These are phyloP conservation scores for Mustelus asterias DNA, from an alignment of 2,113 vertebrate genomes.

Conservation along the genomic window DNA sequence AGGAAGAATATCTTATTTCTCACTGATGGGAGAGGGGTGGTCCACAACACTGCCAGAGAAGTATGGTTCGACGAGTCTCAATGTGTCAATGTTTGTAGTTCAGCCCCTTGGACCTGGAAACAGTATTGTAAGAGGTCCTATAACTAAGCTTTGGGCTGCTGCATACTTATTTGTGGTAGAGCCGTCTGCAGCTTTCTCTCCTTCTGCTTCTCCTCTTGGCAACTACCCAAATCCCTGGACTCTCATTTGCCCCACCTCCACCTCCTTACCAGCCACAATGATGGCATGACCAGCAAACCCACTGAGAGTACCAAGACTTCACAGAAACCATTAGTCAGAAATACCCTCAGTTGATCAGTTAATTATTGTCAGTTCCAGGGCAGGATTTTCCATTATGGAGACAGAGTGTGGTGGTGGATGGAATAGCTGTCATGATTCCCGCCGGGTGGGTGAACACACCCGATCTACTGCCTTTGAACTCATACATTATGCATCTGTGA, in stretches of 20 bases:
- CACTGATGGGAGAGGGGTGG: too few species aligned
- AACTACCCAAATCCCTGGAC: neutral
- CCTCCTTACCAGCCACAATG: neutral
- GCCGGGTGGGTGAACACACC: too few species aligned
- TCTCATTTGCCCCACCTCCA: neutral
- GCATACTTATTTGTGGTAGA: neutral
- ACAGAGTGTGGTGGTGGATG: too few species aligned
- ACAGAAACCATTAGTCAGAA: too few species aligned
- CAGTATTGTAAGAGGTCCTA: neutral
- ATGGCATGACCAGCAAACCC: neutral
- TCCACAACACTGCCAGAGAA: neutral
- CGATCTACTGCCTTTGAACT: too few species aligned
- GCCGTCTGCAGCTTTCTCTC: neutral
- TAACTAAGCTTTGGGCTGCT: neutral
- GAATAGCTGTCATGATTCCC: too few species aligned
- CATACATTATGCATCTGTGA: too few species aligned
- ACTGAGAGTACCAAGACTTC: neutral
- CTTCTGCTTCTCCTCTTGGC: neutral
- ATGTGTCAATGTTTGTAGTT: too few species aligned
- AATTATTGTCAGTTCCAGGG: too few species aligned
- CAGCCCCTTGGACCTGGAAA: too few species aligned
- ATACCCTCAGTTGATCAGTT: too few species aligned
- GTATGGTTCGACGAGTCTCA: neutral
- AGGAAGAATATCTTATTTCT: neutral
- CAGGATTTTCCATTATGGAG: too few species aligned